A percentile compares a stretch with the other conserved stretches of the same genome.
Evolutionary conservation across 1,140 invertebrate species (phyloP).

Genomic region (Drosophila suzukii): DNA sequence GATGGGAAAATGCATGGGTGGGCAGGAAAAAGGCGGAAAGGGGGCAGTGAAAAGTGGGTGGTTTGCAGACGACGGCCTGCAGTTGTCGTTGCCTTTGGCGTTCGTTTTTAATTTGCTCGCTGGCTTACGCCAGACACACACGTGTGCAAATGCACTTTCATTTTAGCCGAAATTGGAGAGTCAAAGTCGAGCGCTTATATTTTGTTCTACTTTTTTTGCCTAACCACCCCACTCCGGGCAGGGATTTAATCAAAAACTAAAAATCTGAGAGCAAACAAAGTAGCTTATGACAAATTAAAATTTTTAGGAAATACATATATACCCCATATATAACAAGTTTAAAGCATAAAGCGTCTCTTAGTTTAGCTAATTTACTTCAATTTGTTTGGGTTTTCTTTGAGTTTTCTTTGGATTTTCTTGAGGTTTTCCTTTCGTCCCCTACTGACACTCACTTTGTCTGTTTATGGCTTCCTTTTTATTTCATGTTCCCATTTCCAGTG

Average conservation of each 20-base stretch:
- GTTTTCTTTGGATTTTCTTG: not conserved
- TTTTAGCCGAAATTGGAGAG: conserved; percentile 18
- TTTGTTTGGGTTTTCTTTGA: not conserved
- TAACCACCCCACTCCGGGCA: not conserved
- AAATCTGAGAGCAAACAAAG: not conserved
- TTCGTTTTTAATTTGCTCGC: conserved; percentile 50
- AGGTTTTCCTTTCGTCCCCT: not conserved
- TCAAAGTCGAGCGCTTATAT: conserved; percentile 12
- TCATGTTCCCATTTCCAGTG: conserved; percentile 11
- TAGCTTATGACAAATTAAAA: conserved; percentile 2
- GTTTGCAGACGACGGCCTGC: conserved; percentile 11
- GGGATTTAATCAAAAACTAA: conserved; percentile 8
- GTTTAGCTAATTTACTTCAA: conserved; percentile 20
- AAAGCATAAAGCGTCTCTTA: not conserved
- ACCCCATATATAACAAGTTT: not conserved
- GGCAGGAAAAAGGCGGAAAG: not conserved
- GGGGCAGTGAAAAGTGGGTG: not conserved
- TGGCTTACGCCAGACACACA: conserved; percentile 25
- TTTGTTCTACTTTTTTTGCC: conserved; percentile 5
- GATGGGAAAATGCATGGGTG: not conserved
- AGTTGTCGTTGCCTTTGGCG: conserved; percentile 44
- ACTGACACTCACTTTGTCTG: conserved; percentile 41
- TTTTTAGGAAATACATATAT: not conserved
- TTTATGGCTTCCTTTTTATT: conserved; percentile 56
- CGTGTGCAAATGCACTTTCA: conserved; percentile 26